A percentile compares a stretch with the other conserved stretches of the same genome.
phyloP scores from a whole-genome alignment of 23 tunicate species.

The Phallusia fumigata region DNA sequence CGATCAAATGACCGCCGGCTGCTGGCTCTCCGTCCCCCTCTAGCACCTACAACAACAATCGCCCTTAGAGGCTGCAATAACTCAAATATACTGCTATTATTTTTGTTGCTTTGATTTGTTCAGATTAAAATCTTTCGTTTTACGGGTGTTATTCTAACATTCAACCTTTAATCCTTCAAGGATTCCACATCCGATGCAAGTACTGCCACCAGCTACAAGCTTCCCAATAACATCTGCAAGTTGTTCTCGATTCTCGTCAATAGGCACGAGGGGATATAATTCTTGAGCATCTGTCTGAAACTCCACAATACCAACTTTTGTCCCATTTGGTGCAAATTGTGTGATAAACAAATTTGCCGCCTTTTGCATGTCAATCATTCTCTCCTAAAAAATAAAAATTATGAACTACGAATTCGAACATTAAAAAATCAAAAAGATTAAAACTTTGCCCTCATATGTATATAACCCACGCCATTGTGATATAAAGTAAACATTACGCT shows the following conservation, averaged over 20 bases:
- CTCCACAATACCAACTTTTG: constrained; percentile 40
- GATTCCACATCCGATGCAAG: constrained; percentile 40
- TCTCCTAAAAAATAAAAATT: not conserved
- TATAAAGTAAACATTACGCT: too few relatives aligned
- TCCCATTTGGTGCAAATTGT: constrained; percentile 18
- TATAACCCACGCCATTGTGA: too few relatives aligned
- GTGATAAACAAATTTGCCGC: constrained; percentile 21
- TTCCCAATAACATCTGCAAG: not conserved
- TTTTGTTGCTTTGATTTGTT: too few relatives aligned
- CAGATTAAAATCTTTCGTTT: too few relatives aligned
- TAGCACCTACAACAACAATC: not conserved
- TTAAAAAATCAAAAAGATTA: not conserved
- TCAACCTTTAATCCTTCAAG: constrained; percentile 17
- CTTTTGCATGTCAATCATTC: not conserved
- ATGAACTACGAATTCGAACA: not conserved
- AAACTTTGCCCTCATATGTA: too few relatives aligned
- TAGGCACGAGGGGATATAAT: not conserved
- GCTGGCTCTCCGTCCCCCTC: not conserved
- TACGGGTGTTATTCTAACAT: not conserved
- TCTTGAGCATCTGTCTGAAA: constrained; percentile 8
- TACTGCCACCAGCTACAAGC: constrained; percentile 5
- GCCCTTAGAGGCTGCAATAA: too few relatives aligned
- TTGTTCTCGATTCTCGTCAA: constrained; percentile 16
- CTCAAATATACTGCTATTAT: too few relatives aligned
- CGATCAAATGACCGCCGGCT: constrained; percentile 26